Conservation (phyloP, 2,797 vertebrate species). For the Chanos chanos region DNA sequence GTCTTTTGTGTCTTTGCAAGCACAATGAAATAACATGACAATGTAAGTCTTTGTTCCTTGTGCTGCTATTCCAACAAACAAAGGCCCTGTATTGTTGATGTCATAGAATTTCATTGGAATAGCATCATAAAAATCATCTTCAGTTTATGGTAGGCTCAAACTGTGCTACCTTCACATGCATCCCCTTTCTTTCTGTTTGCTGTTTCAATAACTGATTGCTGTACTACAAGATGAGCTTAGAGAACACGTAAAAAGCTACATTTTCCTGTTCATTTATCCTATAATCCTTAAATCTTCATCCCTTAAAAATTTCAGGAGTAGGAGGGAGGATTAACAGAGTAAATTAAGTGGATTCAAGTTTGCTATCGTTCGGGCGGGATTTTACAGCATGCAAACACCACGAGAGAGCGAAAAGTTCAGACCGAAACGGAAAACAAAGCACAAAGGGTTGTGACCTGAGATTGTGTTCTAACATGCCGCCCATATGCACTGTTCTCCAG, state of each 20-base stretch:
- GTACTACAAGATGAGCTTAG: conserved; percentile 16
- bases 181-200: not conserved
- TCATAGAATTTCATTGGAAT: too few relatives aligned
- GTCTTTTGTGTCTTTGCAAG: too few relatives aligned
- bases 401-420: conserved; percentile 10
- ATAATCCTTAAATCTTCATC: conserved; percentile 50
- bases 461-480: conserved; percentile 16
- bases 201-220: conserved; percentile 31
- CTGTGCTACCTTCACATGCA: not conserved
- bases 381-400: conserved; percentile 26
- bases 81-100: too few relatives aligned
- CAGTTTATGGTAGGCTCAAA: conserved; percentile 1
- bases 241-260: conserved; percentile 36
- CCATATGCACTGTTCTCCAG: conserved; percentile 23
- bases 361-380: conserved; percentile 38
- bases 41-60: too few relatives aligned
- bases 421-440: conserved; percentile 39
- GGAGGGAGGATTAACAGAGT: conserved; percentile 39
- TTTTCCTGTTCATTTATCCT: conserved; percentile 43
- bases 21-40: too few relatives aligned
- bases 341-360: conserved; percentile 44
- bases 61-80: too few relatives aligned
- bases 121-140: conserved; percentile 11
- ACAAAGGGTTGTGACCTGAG: conserved; percentile 18
- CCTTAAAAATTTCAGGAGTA: conserved; percentile 21